phyloP scores from a whole-genome alignment of 1,140 invertebrate species.

The Heliconius eleuchia region DNA sequence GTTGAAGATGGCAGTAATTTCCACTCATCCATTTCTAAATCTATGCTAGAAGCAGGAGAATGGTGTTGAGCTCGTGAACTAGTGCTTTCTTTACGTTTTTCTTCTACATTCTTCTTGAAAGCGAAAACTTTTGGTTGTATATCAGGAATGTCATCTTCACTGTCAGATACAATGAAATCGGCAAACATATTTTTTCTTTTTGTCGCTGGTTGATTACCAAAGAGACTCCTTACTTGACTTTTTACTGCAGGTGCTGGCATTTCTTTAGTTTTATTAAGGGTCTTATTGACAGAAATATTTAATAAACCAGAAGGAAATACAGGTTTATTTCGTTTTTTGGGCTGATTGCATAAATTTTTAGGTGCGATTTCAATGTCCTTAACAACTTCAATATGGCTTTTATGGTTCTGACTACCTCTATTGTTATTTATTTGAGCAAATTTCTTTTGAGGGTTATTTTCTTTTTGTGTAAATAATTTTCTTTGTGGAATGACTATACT shows the following conservation, averaged over 20 bases:
- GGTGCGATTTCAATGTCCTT: constrained; percentile 52
- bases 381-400: constrained; percentile 48
- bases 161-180: constrained; percentile 67
- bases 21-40: constrained; percentile 71
- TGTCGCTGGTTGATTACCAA: constrained; percentile 52
- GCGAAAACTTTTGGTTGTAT: constrained; percentile 63
- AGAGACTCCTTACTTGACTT: constrained; percentile 57
- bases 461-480: constrained; percentile 64
- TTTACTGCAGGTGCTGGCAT: constrained; percentile 40
- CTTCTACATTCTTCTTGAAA: constrained; percentile 50
- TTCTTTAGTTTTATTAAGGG: constrained; percentile 60
- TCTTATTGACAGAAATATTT: constrained; percentile 61
- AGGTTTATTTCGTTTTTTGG: constrained; percentile 50
- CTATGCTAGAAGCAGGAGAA: constrained; percentile 59
- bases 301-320: constrained; percentile 60
- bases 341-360: constrained; percentile 56
- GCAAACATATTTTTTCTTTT: constrained; percentile 71
- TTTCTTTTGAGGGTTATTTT: constrained; percentile 49
- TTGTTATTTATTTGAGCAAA: constrained; percentile 53
- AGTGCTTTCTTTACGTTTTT: constrained; percentile 34
- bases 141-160: constrained; percentile 71
- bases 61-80: constrained; percentile 39
- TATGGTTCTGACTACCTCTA: constrained; percentile 51
- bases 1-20: constrained; percentile 67
- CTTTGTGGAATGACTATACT: constrained; percentile 69